Base-by-base conservation (phyloP, 2,888 invertebrate species). In the Hedya salicella region DNA sequence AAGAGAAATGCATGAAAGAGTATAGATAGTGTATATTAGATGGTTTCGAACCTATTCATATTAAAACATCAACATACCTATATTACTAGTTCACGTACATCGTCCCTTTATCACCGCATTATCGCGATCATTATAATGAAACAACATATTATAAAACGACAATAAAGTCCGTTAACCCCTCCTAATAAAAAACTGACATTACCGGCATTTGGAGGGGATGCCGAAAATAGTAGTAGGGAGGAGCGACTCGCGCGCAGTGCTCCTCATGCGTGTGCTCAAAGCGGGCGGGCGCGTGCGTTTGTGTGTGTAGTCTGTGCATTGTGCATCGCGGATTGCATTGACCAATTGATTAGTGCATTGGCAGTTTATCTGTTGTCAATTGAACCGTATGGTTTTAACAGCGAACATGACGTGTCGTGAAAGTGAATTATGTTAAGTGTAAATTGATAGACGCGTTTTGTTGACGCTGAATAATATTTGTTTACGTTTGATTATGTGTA, bases 151-250 rank as follows among this genome's bases (percentile, higher is more conserved):
- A 64, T 46, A 53, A 50, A 65, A 65, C 57, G 57, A 57, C 52
- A 60, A 53, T 53, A 53, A 52, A 52, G 59, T 59, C 46, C 59
- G 65, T 65, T 65, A 65, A 60, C 65, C 65, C 65, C 53, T 21
- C 49, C 44, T 19, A 59, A 53, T 53, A 46, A 66, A 66, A 66
- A 60, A 50, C 64, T n/a, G 39, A 53, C 65, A 53, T 53, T 57
- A 63, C 63, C 50, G 63, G 40, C 50, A 42, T 56, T 53, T 36
- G 61, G 60, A 42, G 66, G 66, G 78, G 82, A 83, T 80, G 81
- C 83, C 86, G 78, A 87, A 88, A 88, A 88, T 88, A 88, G 86
- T 82, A 70, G 75, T 62, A 68, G 78, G 74, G 80, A 75, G 79
- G 73, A 65, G 68, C 49, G 72, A 9, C 36, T 36, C 80, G 76